Percentiles rank a stretch among this genome's conserved stretches.
Evolutionary conservation across 2,888 invertebrate genomes (phyloP).

Genomic region (Aradus depressus): DNA sequence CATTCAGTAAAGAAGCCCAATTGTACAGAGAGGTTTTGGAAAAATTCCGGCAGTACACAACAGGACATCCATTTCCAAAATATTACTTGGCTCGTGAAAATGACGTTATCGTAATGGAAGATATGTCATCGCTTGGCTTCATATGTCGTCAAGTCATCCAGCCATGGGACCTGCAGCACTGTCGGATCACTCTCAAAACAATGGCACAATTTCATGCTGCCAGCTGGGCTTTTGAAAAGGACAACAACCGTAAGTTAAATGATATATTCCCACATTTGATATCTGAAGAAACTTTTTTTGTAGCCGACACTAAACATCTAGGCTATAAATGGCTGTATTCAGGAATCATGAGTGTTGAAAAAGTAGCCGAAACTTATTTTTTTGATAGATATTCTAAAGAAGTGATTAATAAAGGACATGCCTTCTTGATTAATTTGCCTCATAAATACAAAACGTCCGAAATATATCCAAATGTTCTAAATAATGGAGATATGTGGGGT

Average conservation of each 20-base stretch:
- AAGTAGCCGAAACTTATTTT: conserved; percentile 5
- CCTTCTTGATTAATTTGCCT: background rate
- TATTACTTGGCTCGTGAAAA: conserved; percentile 8
- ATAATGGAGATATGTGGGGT: conserved; percentile 4
- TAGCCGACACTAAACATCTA: background rate
- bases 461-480: conserved; percentile 4
- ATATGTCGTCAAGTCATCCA: background rate
- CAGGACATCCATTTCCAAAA: background rate
- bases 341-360: conserved; percentile 3
- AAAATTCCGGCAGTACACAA: background rate
- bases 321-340: background rate
- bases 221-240: conserved; percentile 3
- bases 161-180: background rate
- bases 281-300: conserved; percentile 1
- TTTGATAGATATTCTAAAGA: conserved; percentile 7
- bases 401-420: conserved; percentile 4
- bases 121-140: conserved; percentile 2
- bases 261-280: conserved; percentile 1
- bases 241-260: background rate
- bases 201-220: conserved; percentile 7
- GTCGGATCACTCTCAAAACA: background rate
- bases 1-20: conserved; percentile 3
- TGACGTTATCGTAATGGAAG: conserved; percentile 8
- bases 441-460: conserved; percentile 2
- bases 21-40: conserved; percentile 4